Evolutionary conservation across 2,888 invertebrate species (phyloP).

Genomic region (Eucriotettix oculatus): DNA sequence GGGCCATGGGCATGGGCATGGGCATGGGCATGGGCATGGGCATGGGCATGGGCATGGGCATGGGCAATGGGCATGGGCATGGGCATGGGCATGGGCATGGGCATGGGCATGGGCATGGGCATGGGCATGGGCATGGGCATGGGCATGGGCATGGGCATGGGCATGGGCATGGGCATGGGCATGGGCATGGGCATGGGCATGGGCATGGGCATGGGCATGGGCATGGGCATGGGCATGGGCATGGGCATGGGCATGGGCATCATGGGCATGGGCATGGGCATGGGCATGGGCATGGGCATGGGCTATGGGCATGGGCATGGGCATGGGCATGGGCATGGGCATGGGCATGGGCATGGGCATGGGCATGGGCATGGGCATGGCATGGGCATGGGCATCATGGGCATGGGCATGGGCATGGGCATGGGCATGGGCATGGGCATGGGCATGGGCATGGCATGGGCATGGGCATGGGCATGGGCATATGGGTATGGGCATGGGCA

Average conservation of each 20-base stretch:
- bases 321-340: too few species aligned
- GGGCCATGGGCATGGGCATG: background rate
- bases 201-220: background rate
- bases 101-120: background rate
- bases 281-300: too few species aligned
- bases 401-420: too few species aligned
- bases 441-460: too few species aligned
- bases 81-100: background rate
- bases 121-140: background rate
- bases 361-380: too few species aligned
- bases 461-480: background rate
- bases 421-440: too few species aligned
- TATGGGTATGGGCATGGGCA: background rate
- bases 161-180: background rate
- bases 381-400: too few species aligned
- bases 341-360: too few species aligned
- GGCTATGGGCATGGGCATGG: too few species aligned
- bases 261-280: too few species aligned
- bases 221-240: background rate
- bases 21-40: background rate
- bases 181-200: background rate
- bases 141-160: background rate
- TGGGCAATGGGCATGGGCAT: background rate
- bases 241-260: background rate
- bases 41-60: background rate